Evolutionary conservation across 2,888 invertebrate genomes (phyloP).

Genomic region (Phragmatobia fuliginosa): DNA sequence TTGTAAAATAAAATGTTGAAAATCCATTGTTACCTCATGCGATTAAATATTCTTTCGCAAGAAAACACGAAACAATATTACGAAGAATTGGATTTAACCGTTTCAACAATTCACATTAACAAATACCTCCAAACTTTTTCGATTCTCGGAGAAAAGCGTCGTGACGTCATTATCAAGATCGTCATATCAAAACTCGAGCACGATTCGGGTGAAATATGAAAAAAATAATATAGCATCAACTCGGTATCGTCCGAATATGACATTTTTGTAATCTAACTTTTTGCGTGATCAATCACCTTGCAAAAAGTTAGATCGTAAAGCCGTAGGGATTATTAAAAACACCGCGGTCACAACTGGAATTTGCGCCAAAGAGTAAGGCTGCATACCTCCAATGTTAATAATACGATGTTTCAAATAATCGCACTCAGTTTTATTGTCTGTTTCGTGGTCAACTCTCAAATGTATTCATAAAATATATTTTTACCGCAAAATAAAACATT

Average conservation of each 20-base stretch:
- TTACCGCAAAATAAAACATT: neutral
- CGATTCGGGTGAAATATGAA: constrained; percentile 14
- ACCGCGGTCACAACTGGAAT: constrained; percentile 37
- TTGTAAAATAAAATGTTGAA: neutral
- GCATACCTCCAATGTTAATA: neutral
- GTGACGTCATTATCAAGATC: constrained; percentile 35
- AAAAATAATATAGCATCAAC: constrained; percentile 36
- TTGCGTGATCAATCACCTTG: constrained; percentile 57
- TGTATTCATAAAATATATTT: neutral
- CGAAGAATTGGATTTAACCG: constrained; percentile 6
- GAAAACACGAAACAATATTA: constrained; percentile 15
- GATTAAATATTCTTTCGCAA: constrained; percentile 2
- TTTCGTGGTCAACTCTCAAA: neutral
- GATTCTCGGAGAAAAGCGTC: constrained; percentile 34
- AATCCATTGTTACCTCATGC: neutral
- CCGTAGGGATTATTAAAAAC: constrained; percentile 55
- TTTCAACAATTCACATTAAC: constrained; percentile 16
- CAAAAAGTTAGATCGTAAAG: constrained; percentile 50
- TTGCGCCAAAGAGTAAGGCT: constrained; percentile 2
- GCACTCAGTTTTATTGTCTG: neutral
- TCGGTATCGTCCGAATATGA: constrained; percentile 47
- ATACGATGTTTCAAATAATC: neutral
- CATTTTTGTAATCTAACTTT: constrained; percentile 65
- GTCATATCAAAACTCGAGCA: constrained; percentile 17
- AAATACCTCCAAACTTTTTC: constrained; percentile 11